Base-by-base conservation (phyloP, 2,113 vertebrate species). In the Struthidea cinerea region DNA sequence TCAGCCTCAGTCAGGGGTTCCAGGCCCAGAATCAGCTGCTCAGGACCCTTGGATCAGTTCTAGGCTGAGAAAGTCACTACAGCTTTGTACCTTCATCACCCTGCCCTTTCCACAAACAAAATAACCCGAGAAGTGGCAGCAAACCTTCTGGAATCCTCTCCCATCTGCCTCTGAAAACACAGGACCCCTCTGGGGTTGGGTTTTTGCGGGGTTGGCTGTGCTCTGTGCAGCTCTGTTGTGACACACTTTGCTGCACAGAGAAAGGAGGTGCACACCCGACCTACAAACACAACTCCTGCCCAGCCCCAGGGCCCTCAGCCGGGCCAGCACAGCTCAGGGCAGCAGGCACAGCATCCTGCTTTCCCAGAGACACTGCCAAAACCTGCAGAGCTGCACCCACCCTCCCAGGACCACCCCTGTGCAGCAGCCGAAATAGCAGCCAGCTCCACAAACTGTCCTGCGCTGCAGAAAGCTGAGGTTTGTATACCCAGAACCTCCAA, bases 121-220 rank as follows among this genome's bases (percentile, higher is more conserved):
- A 65, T 21, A 6, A 1, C 55, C 77, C 2, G 39, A 42, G 2
- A 49, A 81, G 73, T 1, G 18, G 39, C 85, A 78, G 39, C 11
- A n/a, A 79, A 44, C 47, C 55, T 39, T 22, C 42, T 30, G 71
- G 30, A 76, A 33, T 24, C 4, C 19, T 73, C 78, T 56, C 39
- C 53, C 23, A 11, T 1, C 46, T 67, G 67, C 79, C 64, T 69
- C 47, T 50, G 37, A 22, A 3, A 33, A 3, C 30, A 1, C 65
- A 32, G 1, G 27, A 32, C 24, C 39, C 1, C 0, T 16, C n/a
- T 37, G 19, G 35, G 42, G 42, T 0, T 73, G 75, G 8, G 22
- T 27, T 19, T 50, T 4, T 39, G 78, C 1, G 16, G 4, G 49
- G 28, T 69, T 50, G 55, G 81, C 75, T 24, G 37, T 2, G 9